phyloP scores from a whole-genome alignment of 2,888 invertebrate genomes.

The Blastobasis adustella region DNA sequence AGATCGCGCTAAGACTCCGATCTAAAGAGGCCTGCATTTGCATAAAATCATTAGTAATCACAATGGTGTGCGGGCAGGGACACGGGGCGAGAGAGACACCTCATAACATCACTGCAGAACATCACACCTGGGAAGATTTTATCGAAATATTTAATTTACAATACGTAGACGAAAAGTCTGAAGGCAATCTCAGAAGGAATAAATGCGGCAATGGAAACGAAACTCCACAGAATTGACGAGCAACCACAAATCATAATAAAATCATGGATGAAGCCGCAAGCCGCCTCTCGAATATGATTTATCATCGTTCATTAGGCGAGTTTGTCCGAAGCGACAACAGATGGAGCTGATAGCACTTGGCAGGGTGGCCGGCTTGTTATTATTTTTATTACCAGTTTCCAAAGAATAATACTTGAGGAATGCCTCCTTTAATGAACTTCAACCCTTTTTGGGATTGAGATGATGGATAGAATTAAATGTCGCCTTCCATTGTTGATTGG shows the following conservation, averaged over 20 bases:
- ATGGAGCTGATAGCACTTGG: constrained; percentile 75
- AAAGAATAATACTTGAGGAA: constrained; percentile 75
- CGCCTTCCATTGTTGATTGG: constrained; percentile 69
- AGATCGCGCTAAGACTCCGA: constrained; percentile 75
- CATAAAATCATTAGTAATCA: constrained; percentile 76
- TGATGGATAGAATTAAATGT: constrained; percentile 74
- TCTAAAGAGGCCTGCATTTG: constrained; percentile 73
- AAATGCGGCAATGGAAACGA: constrained; percentile 32
- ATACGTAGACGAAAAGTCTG: constrained; percentile 15
- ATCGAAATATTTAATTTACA: constrained; percentile 18
- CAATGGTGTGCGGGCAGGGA: constrained; percentile 72
- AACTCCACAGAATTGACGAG: constrained; percentile 14
- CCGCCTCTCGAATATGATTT: constrained; percentile 75
- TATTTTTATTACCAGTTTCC: constrained; percentile 74
- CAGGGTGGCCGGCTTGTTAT: constrained; percentile 75
- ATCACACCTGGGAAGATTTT: constrained; percentile 27
- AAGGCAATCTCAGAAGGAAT: not conserved
- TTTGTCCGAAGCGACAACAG: constrained; percentile 75
- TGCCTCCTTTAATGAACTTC: constrained; percentile 73
- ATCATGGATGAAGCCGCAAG: constrained; percentile 50
- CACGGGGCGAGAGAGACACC: constrained; percentile 63
- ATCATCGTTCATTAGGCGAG: constrained; percentile 76
- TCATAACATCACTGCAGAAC: constrained; percentile 54
- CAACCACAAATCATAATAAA: constrained; percentile 36
- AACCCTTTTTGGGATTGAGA: constrained; percentile 69